A percentile compares a stretch with the other conserved stretches of the same genome.
phyloP scores from a whole-genome alignment of 2,888 invertebrate species.

The Hermodice carunculata region DNA sequence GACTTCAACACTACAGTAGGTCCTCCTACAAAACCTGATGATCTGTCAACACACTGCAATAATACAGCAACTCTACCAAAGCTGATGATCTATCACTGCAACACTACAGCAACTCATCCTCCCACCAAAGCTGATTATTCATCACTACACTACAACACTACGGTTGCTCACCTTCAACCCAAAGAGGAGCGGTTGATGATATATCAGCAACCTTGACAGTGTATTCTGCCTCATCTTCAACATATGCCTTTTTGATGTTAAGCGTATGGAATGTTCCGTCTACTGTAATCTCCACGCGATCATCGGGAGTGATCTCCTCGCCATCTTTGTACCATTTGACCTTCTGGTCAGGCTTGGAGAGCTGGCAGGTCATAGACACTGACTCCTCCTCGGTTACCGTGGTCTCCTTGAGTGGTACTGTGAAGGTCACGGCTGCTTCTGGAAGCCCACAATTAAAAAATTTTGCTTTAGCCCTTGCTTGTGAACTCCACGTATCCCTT shows the following conservation, averaged over 20 bases:
- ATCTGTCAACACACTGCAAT: no score
- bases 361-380: conserved; percentile 58
- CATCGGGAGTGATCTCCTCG: conserved; percentile 51
- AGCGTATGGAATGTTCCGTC: conserved; percentile 54
- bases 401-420: conserved; percentile 56
- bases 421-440: conserved; percentile 81
- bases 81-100: no score
- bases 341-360: conserved; percentile 43
- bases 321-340: conserved; percentile 20
- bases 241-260: conserved; percentile 52
- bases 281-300: conserved; percentile 77
- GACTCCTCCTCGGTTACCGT: conserved; percentile 58
- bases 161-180: conserved; percentile 44
- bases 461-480: no score
- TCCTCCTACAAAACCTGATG: no score
- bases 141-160: no score
- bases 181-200: conserved; percentile 30
- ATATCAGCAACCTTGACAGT: conserved; percentile 70
- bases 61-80: no score
- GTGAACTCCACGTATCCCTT: no score
- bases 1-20: no score
- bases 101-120: no score
- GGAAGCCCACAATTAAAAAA: conserved; percentile 1
- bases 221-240: conserved; percentile 59
- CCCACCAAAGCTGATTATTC: no score